phyloP scores from a whole-genome alignment of 2,888 invertebrate genomes.

The Pristionchus japonicus region DNA sequence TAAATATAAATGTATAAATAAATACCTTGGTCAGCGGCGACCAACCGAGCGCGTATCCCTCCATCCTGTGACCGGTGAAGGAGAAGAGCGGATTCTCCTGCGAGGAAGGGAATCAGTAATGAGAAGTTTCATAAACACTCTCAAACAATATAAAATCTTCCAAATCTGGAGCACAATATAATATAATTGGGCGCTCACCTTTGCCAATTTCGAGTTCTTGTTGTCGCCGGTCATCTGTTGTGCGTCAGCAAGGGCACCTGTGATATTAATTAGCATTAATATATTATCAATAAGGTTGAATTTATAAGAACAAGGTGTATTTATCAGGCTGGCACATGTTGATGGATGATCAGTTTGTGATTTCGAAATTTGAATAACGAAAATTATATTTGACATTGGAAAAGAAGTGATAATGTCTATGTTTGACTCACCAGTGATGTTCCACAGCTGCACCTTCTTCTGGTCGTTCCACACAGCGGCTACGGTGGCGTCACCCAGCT shows the following conservation, averaged over 20 bases:
- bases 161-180: too few species aligned
- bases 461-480: slow-evolving; percentile 97
- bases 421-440: slow-evolving; percentile 77
- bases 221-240: slow-evolving; percentile 81
- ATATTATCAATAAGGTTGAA: too few species aligned
- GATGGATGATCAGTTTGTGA: too few species aligned
- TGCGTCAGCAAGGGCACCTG: slow-evolving; percentile 85
- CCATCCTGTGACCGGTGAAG: slow-evolving; percentile 91
- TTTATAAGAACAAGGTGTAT: too few species aligned
- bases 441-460: slow-evolving; percentile 92
- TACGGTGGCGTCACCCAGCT: slow-evolving; percentile 81
- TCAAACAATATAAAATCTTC: too few species aligned
- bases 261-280: not conserved
- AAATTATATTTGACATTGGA: too few species aligned
- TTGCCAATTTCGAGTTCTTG: slow-evolving; percentile 65
- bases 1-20: slow-evolving; percentile 43
- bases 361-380: not conserved
- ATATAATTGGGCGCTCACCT: slow-evolving; percentile 52
- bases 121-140: too few species aligned
- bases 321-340: too few species aligned
- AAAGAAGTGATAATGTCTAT: too few species aligned
- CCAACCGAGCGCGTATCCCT: slow-evolving; percentile 97
- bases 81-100: slow-evolving; percentile 83
- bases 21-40: slow-evolving; percentile 84
- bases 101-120: too few species aligned